Evolutionary conservation across 2,888 invertebrate genomes (phyloP), one percentile per base, ranked within the genome.

Genomic region (Nudaria mundana): DNA sequence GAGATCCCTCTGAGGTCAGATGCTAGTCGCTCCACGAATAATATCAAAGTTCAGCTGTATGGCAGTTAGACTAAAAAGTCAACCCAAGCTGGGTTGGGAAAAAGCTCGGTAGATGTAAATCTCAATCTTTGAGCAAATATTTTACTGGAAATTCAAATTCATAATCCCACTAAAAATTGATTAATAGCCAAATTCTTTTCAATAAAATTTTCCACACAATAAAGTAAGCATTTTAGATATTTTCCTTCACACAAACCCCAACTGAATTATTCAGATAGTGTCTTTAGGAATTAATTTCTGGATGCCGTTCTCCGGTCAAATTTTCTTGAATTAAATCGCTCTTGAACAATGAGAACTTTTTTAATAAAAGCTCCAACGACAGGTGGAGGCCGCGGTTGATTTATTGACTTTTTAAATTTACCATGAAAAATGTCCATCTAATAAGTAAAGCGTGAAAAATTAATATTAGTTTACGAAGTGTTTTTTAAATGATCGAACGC

Each of bases 321-420:
- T 66, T 61, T 68, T 54, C 59, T 40, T 41, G 66, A 73, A 74
- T 76, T 68, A 72, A 76, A 77, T 67, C 66, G 68, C 62, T 62
- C 61, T 60, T 31, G 48, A 52, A 72, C 70, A 70, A 65, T 65
- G 56, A 57, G 55, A 81, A 81, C 77, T 82, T 83, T 82, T 83
- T 83, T 81, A 81, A 81, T 81, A 82, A 78, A 81, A 72, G 61
- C 54, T 51, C 50, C 38, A 54, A 59, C 66, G 76, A 74, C 80
- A 81, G 81, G 82, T 81, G 80, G 69, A 49, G 55, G 56, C 57
- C 49, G 42, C 26, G 47, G 46, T 56, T 70, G 78, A 83, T 81
- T 81, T 81, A 83, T 78, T 73, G 74, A 68, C 60, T 72, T 72
- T 64, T 57, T 58, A 63, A 71, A 74, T 72, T 74, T 53, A 60